Evolutionary conservation across 2,888 invertebrate species (phyloP).

Genomic region (Mesopsocus fuscifrons): DNA sequence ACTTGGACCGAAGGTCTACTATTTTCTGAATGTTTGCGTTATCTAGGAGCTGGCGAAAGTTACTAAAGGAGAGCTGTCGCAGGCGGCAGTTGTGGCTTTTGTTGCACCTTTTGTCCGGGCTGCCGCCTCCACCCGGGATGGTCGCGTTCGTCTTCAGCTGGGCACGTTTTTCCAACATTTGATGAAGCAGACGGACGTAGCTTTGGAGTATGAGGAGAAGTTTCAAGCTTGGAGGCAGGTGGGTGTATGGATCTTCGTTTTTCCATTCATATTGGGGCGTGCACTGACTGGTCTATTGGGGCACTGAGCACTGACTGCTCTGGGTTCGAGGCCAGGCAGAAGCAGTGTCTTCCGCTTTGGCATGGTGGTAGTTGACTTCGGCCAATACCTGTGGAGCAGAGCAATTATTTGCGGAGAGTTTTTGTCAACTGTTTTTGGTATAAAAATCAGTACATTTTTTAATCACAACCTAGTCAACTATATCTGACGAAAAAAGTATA

Average conservation of each 20-base stretch:
- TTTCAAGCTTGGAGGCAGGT: conserved; percentile 50
- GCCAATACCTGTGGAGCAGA: too few species aligned
- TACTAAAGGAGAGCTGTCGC: conserved; percentile 36
- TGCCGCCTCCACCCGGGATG: conserved; percentile 33
- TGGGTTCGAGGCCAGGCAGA: too few species aligned
- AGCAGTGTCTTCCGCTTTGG: too few species aligned
- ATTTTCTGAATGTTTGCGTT: conserved; percentile 17
- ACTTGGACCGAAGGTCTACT: too few species aligned
- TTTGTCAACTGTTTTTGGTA: too few species aligned
- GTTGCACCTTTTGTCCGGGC: conserved; percentile 47
- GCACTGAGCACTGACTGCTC: too few species aligned
- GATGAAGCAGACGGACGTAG: conserved; percentile 48
- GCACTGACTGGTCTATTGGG: not conserved
- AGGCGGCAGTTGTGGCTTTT: conserved; percentile 35
- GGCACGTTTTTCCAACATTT: conserved; percentile 45
- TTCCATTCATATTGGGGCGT: not conserved
- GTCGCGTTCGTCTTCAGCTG: conserved; percentile 30
- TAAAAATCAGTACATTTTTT: too few species aligned
- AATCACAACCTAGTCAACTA: too few species aligned
- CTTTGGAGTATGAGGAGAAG: conserved; percentile 41
- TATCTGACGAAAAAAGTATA: too few species aligned
- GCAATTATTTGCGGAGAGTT: too few species aligned
- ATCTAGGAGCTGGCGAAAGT: conserved; percentile 27
- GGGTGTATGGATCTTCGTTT: too few species aligned
- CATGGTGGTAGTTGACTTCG: too few species aligned